A percentile compares a stretch with the other conserved stretches of the same genome.
phyloP scores from a whole-genome alignment of 1,140 invertebrate genomes.

The Anthonomus grandis region DNA sequence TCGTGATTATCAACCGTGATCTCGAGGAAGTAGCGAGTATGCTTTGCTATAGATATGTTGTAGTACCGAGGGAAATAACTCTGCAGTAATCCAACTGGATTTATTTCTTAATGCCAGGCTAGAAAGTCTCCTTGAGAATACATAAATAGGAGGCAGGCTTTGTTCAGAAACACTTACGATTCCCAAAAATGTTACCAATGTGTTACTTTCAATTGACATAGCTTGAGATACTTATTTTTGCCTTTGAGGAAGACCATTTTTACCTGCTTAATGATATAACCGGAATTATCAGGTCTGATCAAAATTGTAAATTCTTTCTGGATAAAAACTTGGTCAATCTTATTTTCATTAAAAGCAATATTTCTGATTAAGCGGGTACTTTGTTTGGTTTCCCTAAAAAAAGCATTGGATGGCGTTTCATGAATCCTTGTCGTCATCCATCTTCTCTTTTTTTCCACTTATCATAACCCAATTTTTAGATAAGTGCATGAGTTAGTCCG shows the following conservation, averaged over 20 bases:
- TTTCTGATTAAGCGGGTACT: too few relatives aligned
- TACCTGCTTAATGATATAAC: too few relatives aligned
- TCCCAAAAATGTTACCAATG: conserved; percentile 20
- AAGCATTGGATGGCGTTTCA: conserved; percentile 38
- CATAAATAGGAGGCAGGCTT: conserved; percentile 21
- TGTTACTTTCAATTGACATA: conserved; percentile 30
- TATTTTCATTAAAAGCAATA: conserved; percentile 46
- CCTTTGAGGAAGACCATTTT: conserved; percentile 23
- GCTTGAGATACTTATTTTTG: too few relatives aligned
- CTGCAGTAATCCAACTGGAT: conserved; percentile 43
- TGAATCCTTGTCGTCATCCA: conserved; percentile 44
- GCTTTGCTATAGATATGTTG: conserved; percentile 37
- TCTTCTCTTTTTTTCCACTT: conserved; percentile 38
- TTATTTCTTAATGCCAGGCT: conserved; percentile 27
- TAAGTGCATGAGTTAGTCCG: conserved; percentile 32
- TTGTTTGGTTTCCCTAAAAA: conserved; percentile 43
- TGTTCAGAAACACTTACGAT: too few relatives aligned
- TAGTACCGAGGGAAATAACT: conserved; percentile 43
- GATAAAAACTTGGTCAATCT: neutral
- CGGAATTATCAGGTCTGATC: conserved; percentile 28
- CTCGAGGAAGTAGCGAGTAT: conserved; percentile 11
- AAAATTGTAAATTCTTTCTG: conserved; percentile 9
- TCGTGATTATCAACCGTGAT: conserved; percentile 47
- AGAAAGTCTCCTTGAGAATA: conserved; percentile 20
- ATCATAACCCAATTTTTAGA: conserved; percentile 35